These are phyloP conservation scores for Carcina quercana DNA, from an alignment of 2,888 invertebrate genomes.

Conservation along the genomic window DNA sequence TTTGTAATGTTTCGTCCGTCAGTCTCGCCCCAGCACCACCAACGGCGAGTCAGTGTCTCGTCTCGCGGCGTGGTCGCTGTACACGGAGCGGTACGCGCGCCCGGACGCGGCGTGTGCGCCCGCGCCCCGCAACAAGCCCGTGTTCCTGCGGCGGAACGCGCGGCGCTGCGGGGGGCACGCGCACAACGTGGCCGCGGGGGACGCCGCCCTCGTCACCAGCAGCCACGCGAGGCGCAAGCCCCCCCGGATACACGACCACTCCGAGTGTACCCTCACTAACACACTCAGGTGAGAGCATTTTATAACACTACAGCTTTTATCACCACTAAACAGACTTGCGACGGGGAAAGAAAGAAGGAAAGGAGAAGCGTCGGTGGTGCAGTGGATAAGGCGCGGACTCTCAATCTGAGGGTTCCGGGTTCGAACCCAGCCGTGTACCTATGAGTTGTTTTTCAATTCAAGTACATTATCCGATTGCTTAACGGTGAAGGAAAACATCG, in stretches of 20 bases:
- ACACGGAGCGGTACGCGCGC: slow-evolving; percentile 42
- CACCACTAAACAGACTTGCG: no score
- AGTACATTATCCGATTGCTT: no score
- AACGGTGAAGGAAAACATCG: no score
- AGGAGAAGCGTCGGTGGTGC: no score
- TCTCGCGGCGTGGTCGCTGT: slow-evolving; percentile 45
- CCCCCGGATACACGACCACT: slow-evolving; percentile 35
- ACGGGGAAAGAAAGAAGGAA: no score
- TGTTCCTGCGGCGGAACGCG: slow-evolving; percentile 65
- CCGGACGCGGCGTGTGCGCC: slow-evolving; percentile 18
- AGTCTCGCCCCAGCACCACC: slow-evolving; percentile 27
- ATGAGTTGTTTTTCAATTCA: no score
- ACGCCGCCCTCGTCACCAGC: slow-evolving; percentile 12
- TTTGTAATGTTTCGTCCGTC: no score
- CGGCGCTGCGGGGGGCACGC: slow-evolving; percentile 41
- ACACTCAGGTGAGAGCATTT: slow-evolving; percentile 2
- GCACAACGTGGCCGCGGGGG: slow-evolving; percentile 25
- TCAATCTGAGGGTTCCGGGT: no score
- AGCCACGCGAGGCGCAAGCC: slow-evolving; percentile 38
- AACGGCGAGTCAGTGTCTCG: slow-evolving; percentile 33
- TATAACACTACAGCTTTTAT: no score
- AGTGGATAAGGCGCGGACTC: no score
- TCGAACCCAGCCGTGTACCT: no score
- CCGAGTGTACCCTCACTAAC: slow-evolving; percentile 32
- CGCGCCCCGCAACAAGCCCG: slow-evolving; percentile 46